A percentile compares a stretch with the other conserved stretches of the same genome.
Conservation (phyloP, 2,113 vertebrate genomes). For the Hydrolagus affinis region DNA sequence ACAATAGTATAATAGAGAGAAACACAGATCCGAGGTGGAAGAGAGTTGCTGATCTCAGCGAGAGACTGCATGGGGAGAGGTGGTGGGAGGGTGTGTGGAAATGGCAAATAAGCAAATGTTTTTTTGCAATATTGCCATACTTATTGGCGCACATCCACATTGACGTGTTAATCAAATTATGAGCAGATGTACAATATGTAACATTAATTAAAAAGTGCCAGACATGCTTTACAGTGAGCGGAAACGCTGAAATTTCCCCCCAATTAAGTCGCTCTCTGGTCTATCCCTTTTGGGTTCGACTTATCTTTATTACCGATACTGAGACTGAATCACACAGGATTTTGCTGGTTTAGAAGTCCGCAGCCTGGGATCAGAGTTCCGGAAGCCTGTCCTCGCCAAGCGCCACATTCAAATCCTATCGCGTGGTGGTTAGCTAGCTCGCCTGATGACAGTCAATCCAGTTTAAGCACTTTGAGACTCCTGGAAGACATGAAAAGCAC, state of each 20-base stretch:
- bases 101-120: neutral
- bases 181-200: constrained; percentile 26
- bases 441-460: too few species aligned
- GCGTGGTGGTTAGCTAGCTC: too few species aligned
- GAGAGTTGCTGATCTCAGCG: neutral
- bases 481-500: too few species aligned
- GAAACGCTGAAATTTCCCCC: constrained; percentile 24
- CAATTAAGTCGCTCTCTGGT: constrained; percentile 21
- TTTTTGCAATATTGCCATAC: neutral
- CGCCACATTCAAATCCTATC: too few species aligned
- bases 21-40: neutral
- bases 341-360: too few species aligned
- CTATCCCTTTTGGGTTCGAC: neutral
- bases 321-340: too few species aligned
- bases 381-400: too few species aligned
- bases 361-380: too few species aligned
- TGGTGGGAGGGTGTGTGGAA: too few species aligned
- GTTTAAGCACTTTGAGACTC: too few species aligned
- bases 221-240: constrained; percentile 26
- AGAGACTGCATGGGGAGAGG: neutral
- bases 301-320: too few species aligned
- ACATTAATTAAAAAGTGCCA: constrained; percentile 31
- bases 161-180: constrained; percentile 17
- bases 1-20: neutral
- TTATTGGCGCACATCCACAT: constrained; percentile 13